Base-by-base conservation (phyloP, 2,888 invertebrate genomes). In the Asteroscopus sphinx region DNA sequence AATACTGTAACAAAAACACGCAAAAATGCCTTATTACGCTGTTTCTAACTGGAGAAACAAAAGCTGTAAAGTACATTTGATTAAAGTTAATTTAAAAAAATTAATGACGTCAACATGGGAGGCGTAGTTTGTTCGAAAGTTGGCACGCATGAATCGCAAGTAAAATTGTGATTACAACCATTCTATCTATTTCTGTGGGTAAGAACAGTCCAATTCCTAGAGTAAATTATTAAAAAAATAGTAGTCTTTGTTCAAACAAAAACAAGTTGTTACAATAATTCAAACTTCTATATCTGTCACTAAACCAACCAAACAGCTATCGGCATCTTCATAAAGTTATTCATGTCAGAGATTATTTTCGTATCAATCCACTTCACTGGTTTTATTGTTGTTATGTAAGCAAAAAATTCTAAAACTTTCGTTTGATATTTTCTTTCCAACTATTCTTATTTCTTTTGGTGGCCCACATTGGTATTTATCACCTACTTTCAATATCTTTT, bases 361-460 rank as follows among this genome's bases (percentile, higher is more conserved):
- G 55, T 70, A 73, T 76, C 65, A 73, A 77, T 76, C 62, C 65
- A 64, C 56, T 64, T 68, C 52, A 49, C 55, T 52, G 60, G 49
- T 66, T 75, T 75, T 74, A 68, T 77, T 73, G 71, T 73, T 74
- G 68, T 80, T 73, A 73, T 73, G 68, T 58, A 55, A 73, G 55
- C 66, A 70, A 71, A 78, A 77, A 72, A 54, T 53, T 35, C 15
- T 56, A 52, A 57, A 60, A 52, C 63, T 70, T 76, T 55, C 49
- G 63, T 77, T 73, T 68, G 64, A 73, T 63, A 58, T 71, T 65
- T 66, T 63, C 40, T 59, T 55, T 46, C 9, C 41, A 51, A 39
- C 36, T 42, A 56, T 53, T 56, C 37, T 58, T 51, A 40, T 61
- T 64, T 56, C 37, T 56, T 49, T 46, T 36, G 33, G 9, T 58